These are phyloP conservation scores for Rhabdornis inornatus DNA, from an alignment of 2,113 vertebrate species.

Conservation along the genomic window DNA sequence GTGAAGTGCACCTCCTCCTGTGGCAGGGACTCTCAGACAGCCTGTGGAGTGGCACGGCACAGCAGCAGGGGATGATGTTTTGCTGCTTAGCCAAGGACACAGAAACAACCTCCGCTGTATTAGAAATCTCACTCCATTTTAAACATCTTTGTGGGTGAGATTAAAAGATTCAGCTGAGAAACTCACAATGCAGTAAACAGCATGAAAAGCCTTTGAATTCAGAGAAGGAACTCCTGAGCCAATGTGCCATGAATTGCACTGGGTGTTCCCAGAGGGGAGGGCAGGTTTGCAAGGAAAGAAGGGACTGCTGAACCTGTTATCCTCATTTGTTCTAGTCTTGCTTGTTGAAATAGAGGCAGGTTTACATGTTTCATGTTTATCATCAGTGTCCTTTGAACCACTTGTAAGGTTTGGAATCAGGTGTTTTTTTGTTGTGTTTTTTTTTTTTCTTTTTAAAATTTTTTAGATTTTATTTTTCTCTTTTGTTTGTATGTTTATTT, in stretches of 20 bases:
- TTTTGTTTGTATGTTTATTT: neutral
- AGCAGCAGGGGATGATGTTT: neutral
- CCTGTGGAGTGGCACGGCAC: neutral
- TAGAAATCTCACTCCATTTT: neutral
- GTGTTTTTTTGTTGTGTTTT: rapidly evolving
- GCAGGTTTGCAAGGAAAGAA: neutral
- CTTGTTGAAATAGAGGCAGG: neutral
- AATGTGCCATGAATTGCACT: rapidly evolving
- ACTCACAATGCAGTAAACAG: neutral
- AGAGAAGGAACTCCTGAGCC: neutral
- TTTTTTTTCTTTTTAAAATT: too few relatives aligned
- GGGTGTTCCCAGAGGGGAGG: neutral
- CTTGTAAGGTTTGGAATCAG: neutral
- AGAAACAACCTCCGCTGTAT: neutral
- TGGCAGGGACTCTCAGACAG: neutral
- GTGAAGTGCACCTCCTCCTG: neutral
- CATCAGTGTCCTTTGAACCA: neutral
- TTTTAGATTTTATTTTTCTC: too few relatives aligned
- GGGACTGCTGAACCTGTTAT: neutral
- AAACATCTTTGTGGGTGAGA: neutral
- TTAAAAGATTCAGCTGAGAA: neutral
- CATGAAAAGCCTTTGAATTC: neutral
- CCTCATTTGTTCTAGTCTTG: neutral
- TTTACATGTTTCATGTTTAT: neutral
- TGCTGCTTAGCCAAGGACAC: neutral